These are phyloP conservation scores for Lepidocyrtinus sp. DNA, from an alignment of 2,888 invertebrate species.

Conservation along the genomic window DNA sequence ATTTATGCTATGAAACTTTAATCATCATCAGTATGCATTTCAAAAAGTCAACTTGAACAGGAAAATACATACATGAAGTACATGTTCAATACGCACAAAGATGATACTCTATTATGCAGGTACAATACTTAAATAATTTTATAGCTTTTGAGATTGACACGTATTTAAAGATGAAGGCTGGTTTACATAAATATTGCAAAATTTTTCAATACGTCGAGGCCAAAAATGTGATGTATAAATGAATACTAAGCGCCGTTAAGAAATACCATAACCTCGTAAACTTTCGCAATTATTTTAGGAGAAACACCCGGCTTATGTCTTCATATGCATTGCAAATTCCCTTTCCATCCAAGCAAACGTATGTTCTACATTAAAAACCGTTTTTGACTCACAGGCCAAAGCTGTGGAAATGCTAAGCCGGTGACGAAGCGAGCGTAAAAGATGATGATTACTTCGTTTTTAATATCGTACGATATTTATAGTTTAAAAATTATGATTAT, in stretches of 20 bases:
- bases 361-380: neutral
- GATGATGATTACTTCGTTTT: neutral
- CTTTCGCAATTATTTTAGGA: no score
- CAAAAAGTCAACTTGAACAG: neutral
- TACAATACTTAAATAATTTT: neutral
- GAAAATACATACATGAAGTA: no score
- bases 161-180: no score
- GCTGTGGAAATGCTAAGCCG: constrained; percentile 10
- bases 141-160: neutral
- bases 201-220: neutral
- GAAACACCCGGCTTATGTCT: no score
- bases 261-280: no score
- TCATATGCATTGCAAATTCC: no score
- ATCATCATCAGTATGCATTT: neutral
- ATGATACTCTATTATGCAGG: no score
- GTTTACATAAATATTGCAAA: no score
- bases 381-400: neutral
- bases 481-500: no score
- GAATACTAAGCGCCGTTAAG: neutral
- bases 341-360: no score
- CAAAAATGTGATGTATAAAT: neutral
- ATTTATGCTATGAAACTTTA: neutral
- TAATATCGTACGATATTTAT: no score
- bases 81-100: no score
- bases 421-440: neutral